A percentile compares a stretch with the other conserved stretches of the same genome.
Conservation (phyloP, 1,140 invertebrate species). For the Brachionus koreanus region DNA sequence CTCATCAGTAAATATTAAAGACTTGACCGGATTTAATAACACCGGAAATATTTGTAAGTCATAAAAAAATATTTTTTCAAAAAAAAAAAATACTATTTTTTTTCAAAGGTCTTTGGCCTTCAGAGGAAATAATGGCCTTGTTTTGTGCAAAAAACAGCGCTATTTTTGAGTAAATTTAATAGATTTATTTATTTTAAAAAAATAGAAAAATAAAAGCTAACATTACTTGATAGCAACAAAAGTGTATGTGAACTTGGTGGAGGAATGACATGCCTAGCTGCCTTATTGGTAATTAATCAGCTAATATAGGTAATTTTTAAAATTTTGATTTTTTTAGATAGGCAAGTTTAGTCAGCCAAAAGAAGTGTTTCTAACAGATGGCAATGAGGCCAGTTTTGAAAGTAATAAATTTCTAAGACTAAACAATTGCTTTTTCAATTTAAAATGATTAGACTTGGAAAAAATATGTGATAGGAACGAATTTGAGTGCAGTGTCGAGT, state of each 20-base stretch:
- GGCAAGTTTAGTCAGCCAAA: slow-evolving; percentile 51
- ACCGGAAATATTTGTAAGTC: slow-evolving; percentile 77
- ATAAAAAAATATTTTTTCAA: slow-evolving; percentile 8
- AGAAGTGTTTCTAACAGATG: slow-evolving; percentile 67
- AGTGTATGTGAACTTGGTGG: slow-evolving; percentile 72
- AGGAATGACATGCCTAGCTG: slow-evolving; percentile 76
- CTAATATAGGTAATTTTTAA: background rate
- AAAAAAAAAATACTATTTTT: background rate
- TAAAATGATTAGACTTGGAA: slow-evolving; percentile 64
- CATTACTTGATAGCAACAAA: slow-evolving; percentile 58
- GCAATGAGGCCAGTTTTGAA: slow-evolving; percentile 71
- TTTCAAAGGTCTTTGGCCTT: slow-evolving; percentile 70
- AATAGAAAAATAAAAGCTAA: slow-evolving; percentile 6
- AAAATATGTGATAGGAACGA: slow-evolving; percentile 57
- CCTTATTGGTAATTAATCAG: slow-evolving; percentile 68
- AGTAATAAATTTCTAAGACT: slow-evolving; percentile 60
- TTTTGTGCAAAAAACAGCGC: slow-evolving; percentile 68
- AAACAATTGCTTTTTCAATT: background rate
- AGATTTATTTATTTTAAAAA: background rate
- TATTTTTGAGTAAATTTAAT: slow-evolving; percentile 61
- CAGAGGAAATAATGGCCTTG: slow-evolving; percentile 75
- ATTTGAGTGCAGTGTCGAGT: slow-evolving; percentile 33
- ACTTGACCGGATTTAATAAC: slow-evolving; percentile 77
- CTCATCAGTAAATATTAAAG: slow-evolving; percentile 49
- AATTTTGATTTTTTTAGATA: slow-evolving; percentile 47